A percentile compares a stretch with the other conserved stretches of the same genome.
Evolutionary conservation across 2,888 invertebrate species (phyloP).

Genomic region (Unio pictorum): DNA sequence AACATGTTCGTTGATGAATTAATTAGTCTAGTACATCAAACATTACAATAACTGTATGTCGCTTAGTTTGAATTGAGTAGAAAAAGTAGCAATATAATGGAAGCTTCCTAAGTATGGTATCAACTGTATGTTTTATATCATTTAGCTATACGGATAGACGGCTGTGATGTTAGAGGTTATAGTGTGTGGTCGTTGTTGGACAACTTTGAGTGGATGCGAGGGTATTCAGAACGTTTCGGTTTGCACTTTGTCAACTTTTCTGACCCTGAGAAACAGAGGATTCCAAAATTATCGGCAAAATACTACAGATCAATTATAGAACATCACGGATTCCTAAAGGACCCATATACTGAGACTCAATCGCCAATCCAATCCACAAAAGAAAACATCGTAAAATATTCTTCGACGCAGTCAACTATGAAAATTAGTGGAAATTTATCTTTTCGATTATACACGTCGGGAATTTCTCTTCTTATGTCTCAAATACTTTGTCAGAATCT

Average conservation of each 20-base stretch:
- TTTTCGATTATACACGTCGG: too few species aligned
- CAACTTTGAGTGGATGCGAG: slow-evolving; percentile 85
- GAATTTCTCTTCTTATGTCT: too few species aligned
- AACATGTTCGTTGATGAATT: too few species aligned
- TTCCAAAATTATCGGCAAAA: slow-evolving; percentile 77
- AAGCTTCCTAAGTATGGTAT: too few species aligned
- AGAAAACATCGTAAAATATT: too few species aligned
- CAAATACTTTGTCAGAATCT: too few species aligned
- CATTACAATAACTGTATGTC: neutral
- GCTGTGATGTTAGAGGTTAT: slow-evolving; percentile 75
- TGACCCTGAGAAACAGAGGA: slow-evolving; percentile 78
- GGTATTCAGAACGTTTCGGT: slow-evolving; percentile 81
- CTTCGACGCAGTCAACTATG: too few species aligned
- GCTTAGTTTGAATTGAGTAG: neutral
- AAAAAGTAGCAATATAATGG: too few species aligned
- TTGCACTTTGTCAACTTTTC: slow-evolving; percentile 81
- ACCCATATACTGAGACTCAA: slow-evolving; percentile 26
- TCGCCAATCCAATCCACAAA: neutral
- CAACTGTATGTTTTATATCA: neutral
- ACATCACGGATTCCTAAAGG: slow-evolving; percentile 24
- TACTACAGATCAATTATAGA: slow-evolving; percentile 44
- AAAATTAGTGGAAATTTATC: too few species aligned
- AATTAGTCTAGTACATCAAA: too few species aligned
- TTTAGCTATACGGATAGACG: slow-evolving; percentile 45
- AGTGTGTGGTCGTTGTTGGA: slow-evolving; percentile 85